Conservation (phyloP, 2,797 vertebrate genomes). For the Enteromius radiatus region DNA sequence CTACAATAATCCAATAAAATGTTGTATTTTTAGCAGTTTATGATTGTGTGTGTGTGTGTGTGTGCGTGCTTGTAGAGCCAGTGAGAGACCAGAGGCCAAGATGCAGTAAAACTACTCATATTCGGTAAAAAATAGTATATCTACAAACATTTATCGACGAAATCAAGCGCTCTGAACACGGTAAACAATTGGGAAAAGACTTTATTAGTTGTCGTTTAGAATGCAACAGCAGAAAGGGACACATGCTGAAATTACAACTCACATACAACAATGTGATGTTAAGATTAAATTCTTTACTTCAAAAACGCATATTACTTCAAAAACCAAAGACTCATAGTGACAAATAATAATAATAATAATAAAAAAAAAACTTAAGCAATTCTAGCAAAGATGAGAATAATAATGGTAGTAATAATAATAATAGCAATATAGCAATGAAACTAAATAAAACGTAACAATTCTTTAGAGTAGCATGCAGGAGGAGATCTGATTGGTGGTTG, state of each 20-base stretch:
- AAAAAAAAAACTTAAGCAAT: slow-evolving; percentile 67
- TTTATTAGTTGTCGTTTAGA: slow-evolving; percentile 99
- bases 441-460: slow-evolving; percentile 79
- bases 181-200: slow-evolving; percentile 98
- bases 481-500: slow-evolving; percentile 77
- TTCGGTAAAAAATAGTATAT: slow-evolving; percentile 48
- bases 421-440: slow-evolving; percentile 58
- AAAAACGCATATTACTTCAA: slow-evolving; percentile 76
- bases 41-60: slow-evolving; percentile 61
- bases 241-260: slow-evolving; percentile 94
- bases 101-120: slow-evolving; percentile 70
- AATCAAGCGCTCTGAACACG: slow-evolving; percentile 94
- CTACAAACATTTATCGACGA: slow-evolving; percentile 78
- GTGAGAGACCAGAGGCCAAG: slow-evolving; percentile 65
- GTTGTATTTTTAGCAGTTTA: slow-evolving; percentile 23
- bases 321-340: slow-evolving; percentile 94
- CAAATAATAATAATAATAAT: slow-evolving; percentile 64
- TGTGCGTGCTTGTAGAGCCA: slow-evolving; percentile 63
- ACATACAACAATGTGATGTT: slow-evolving; percentile 96
- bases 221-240: slow-evolving; percentile 97
- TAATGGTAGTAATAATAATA: slow-evolving; percentile 53
- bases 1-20: neutral
- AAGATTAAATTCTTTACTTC: slow-evolving; percentile 74
- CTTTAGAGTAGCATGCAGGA: slow-evolving; percentile 91
- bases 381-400: slow-evolving; percentile 54